phyloP scores from a whole-genome alignment of 2,113 vertebrate genomes.

The Fulmarus glacialis region DNA sequence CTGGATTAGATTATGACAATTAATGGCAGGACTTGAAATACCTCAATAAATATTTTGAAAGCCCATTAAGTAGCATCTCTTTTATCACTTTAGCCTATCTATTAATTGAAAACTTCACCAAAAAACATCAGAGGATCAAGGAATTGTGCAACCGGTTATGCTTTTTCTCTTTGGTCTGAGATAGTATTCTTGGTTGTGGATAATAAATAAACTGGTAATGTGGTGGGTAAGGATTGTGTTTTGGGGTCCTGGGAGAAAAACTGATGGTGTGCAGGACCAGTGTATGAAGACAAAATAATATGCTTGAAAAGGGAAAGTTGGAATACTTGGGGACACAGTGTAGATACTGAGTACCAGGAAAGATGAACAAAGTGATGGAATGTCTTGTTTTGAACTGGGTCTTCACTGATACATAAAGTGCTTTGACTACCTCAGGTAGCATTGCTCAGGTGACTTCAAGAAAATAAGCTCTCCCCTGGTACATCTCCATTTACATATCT shows the following conservation, averaged over 20 bases:
- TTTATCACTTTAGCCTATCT: not conserved
- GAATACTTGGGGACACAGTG: not conserved
- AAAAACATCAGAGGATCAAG: not conserved
- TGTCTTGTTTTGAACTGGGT: not conserved
- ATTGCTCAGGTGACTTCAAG: not conserved
- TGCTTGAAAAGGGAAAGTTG: not conserved
- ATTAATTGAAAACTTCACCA: not conserved
- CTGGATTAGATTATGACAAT: not conserved
- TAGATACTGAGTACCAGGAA: not conserved
- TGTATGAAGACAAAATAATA: not conserved
- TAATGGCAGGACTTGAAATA: not conserved
- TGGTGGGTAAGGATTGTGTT: accelerated
- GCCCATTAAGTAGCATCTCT: not conserved
- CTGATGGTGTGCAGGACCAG: not conserved
- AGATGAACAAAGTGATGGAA: not conserved
- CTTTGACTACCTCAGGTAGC: not conserved
- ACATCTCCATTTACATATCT: not conserved
- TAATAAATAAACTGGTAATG: not conserved
- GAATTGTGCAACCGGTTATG: not conserved
- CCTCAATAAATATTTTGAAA: not conserved
- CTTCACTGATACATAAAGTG: not conserved
- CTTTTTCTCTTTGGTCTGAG: not conserved
- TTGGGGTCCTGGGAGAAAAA: not conserved
- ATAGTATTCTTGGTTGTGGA: not conserved
- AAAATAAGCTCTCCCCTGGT: not conserved